Conservation (phyloP, 2,888 invertebrate genomes). For the Cephus runcator region DNA sequence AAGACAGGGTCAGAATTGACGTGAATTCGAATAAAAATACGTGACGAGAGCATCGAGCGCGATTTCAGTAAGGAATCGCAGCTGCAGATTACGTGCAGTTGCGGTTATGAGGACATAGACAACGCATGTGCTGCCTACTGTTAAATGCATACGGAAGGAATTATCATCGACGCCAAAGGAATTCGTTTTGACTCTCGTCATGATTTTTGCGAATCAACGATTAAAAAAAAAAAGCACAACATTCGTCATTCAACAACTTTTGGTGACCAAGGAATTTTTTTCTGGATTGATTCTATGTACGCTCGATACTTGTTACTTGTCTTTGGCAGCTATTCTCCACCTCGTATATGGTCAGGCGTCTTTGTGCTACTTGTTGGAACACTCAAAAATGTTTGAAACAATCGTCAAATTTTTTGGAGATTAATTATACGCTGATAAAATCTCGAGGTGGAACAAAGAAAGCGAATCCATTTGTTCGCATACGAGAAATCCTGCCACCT, state of each 20-base stretch:
- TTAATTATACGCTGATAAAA: background rate
- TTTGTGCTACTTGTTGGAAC: background rate
- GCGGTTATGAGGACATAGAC: background rate
- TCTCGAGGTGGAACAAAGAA: background rate
- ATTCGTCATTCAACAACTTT: background rate
- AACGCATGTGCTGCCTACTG: background rate
- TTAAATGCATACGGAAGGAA: background rate
- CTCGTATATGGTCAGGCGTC: background rate
- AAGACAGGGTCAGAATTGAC: background rate
- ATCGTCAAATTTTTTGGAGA: background rate
- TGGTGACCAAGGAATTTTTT: background rate
- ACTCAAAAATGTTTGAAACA: background rate
- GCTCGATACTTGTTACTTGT: background rate
- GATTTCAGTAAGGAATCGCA: background rate
- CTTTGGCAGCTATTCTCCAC: background rate
- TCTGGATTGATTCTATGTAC: background rate
- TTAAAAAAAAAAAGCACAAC: background rate
- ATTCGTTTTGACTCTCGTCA: background rate
- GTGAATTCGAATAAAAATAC: background rate
- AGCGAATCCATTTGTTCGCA: no score
- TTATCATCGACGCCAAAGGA: background rate
- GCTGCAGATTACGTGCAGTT: background rate
- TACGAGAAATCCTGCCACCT: background rate
- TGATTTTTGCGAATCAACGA: background rate
- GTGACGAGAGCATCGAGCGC: background rate